These are phyloP conservation scores for Panthera tigris DNA, from an alignment of 2,113 vertebrate genomes.

Conservation along the genomic window DNA sequence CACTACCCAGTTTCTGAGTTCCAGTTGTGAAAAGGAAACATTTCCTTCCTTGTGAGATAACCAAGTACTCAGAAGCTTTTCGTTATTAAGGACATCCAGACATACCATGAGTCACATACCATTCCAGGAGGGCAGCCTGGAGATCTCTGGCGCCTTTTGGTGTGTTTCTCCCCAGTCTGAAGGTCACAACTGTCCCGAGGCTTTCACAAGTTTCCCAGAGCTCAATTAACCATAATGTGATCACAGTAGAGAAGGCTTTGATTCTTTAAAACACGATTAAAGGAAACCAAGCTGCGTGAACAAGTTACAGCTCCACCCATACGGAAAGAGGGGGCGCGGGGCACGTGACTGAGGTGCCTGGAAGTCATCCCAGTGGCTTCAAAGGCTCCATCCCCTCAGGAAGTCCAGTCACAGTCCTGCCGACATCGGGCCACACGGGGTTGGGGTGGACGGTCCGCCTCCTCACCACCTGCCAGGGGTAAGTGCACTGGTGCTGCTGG, in stretches of 20 bases:
- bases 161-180: background rate
- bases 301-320: background rate
- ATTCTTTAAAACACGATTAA: conserved; percentile 47
- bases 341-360: background rate
- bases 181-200: background rate
- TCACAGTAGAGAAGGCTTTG: background rate
- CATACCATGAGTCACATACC: background rate
- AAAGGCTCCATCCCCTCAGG: background rate
- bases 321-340: background rate
- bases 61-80: background rate
- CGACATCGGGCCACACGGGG: background rate
- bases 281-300: background rate
- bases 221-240: background rate
- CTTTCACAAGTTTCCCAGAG: background rate
- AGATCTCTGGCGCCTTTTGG: background rate
- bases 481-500: background rate
- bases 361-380: background rate
- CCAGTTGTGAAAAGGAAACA: background rate
- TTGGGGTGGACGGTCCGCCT: background rate
- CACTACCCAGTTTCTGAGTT: background rate
- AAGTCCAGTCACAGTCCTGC: background rate
- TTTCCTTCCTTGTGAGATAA: background rate
- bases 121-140: background rate
- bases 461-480: background rate
- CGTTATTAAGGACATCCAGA: background rate